Evolutionary conservation across 2,113 vertebrate species (phyloP).

Genomic region (Tapirus terrestris): DNA sequence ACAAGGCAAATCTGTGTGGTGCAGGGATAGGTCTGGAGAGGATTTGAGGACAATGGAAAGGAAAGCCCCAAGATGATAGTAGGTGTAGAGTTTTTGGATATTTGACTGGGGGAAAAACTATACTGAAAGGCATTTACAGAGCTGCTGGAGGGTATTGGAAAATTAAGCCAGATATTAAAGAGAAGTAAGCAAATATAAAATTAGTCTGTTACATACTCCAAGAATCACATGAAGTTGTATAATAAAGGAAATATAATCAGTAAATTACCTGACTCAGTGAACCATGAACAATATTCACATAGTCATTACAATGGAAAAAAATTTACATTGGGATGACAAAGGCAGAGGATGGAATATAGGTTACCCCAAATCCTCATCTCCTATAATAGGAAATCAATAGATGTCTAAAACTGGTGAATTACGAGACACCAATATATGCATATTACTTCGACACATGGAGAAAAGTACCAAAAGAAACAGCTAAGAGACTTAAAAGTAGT

Average conservation of each 20-base stretch:
- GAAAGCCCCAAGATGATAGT: neutral
- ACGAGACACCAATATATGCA: neutral
- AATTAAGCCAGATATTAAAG: neutral
- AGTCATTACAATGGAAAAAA: neutral
- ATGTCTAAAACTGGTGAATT: neutral
- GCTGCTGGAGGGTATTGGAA: neutral
- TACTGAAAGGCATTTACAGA: neutral
- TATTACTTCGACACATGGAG: neutral
- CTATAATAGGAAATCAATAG: neutral
- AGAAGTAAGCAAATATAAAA: neutral
- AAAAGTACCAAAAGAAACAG: neutral
- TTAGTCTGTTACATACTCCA: neutral
- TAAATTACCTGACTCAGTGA: neutral
- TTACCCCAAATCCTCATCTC: neutral
- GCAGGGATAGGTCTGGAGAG: too few species aligned
- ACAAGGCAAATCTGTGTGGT: neutral
- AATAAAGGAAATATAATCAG: neutral
- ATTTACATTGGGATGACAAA: neutral
- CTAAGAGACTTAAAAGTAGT: neutral
- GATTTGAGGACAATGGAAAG: neutral
- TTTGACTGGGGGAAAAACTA: neutral
- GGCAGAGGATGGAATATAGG: neutral
- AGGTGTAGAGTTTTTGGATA: neutral
- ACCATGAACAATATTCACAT: neutral
- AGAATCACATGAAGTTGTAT: neutral